These are phyloP conservation scores for Poecilobothrus nobilitatus DNA, from an alignment of 2,888 invertebrate species.

Conservation along the genomic window DNA sequence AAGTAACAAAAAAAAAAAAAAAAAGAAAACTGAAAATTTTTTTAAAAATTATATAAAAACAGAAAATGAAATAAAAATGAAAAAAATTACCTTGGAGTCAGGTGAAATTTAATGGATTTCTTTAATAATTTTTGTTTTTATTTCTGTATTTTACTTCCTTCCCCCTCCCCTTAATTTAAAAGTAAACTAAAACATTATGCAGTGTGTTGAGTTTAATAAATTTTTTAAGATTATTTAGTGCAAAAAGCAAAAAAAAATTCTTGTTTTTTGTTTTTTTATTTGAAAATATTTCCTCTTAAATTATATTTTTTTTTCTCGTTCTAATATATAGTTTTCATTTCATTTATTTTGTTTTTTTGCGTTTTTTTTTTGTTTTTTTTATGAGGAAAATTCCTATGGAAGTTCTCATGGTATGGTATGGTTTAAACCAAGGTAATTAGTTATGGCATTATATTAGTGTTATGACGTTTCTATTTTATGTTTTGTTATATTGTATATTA, in stretches of 20 bases:
- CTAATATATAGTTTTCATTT: neutral
- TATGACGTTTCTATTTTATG: neutral
- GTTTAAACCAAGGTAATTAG: neutral
- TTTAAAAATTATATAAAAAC: no score
- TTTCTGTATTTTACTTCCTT: no score
- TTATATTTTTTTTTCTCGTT: neutral
- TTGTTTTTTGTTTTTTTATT: no score
- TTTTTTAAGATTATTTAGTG: neutral
- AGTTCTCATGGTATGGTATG: no score
- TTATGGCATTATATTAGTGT: neutral
- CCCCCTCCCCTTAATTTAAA: neutral
- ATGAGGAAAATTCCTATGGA: no score
- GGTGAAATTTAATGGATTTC: slow-evolving; percentile 19
- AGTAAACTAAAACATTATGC: neutral
- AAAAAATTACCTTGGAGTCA: slow-evolving; percentile 6
- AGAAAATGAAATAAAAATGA: neutral
- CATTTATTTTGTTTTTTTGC: neutral
- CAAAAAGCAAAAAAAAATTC: neutral
- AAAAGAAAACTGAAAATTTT: no score
- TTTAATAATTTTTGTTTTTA: slow-evolving; percentile 4
- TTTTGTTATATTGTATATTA: no score
- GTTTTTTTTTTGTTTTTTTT: neutral
- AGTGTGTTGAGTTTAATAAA: neutral
- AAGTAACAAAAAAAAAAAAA: no score
- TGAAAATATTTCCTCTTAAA: neutral